Conservation (phyloP, 2,113 vertebrate genomes). For the Hylia prasina region DNA sequence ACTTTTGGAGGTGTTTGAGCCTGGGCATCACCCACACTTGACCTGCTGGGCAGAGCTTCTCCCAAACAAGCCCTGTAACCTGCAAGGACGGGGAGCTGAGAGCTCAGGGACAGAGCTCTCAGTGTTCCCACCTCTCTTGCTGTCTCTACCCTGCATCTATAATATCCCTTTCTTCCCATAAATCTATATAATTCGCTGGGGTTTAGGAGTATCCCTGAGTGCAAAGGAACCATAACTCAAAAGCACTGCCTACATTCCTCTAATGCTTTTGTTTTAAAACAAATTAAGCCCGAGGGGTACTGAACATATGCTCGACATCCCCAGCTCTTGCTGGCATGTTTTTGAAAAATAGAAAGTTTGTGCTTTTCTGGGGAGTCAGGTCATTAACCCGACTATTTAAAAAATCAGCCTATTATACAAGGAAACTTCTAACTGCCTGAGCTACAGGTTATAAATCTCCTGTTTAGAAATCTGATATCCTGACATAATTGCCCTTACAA, state of each 20-base stretch:
- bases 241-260: conserved; percentile 12
- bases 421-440: conserved; percentile 54
- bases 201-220: conserved; percentile 7
- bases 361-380: conserved; percentile 39
- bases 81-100: not conserved
- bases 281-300: not conserved
- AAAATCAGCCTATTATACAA: conserved; percentile 56
- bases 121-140: not conserved
- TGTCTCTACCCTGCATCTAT: not conserved
- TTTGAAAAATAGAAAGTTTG: conserved; percentile 42
- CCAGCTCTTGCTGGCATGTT: not conserved
- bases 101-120: not conserved
- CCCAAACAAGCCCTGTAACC: not conserved
- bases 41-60: not conserved
- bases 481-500: conserved; percentile 64
- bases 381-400: conserved; percentile 37
- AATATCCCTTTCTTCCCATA: not conserved
- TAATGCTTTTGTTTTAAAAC: conserved; percentile 38
- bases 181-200: not conserved
- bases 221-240: conserved; percentile 31
- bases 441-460: conserved; percentile 58
- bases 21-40: not conserved
- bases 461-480: conserved; percentile 64
- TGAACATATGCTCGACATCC: not conserved
- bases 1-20: not conserved